Base-by-base conservation (phyloP, 2,113 vertebrate genomes). In the Typhlomys cinereus region DNA sequence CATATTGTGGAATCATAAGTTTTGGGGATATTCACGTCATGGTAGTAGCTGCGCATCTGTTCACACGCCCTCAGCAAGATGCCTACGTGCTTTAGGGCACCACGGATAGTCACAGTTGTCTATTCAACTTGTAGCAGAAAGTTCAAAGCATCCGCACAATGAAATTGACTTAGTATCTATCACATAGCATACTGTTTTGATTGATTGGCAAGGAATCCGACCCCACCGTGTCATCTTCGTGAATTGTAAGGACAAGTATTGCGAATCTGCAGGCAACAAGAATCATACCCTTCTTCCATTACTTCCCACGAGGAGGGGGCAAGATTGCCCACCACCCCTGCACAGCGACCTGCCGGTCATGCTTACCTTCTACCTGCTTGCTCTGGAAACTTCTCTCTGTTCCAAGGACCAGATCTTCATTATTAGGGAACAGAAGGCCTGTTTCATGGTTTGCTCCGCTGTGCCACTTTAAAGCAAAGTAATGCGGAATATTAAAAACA, bases 391-490 rank as follows among this genome's bases (percentile, higher is more conserved):
- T 70, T 36, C 11, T 8, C 73, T 73, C 14, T 89, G 17, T 93
- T 90, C 46, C 41, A 94, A 93, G 21, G 5, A 62, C 6, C 64
- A 62, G 10, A 13, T 25, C 82, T 85, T 73, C 82, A 21, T 81
- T 85, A 93, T 74, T 88, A 86, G 11, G 87, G 44, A 92, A 95
- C 34, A 87, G 67, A 93, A 82, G 36, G 10, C 18, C 25, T 85
- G 17, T 25, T 85, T 94, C 61, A 73, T 74, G 17, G 14, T 82
- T 92, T 76, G 18, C 23, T 39, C 74, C 48, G 70, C 5, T 79
- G 12, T 62, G 52, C 11, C 23, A 75, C 48, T 66, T 50, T 31
- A n/a, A 48, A 67, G 84, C 79, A 91, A 78, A 76, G 46, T 36
- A 7, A 85, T 91, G 70, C 21, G 91, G 36, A 74, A 61, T 83